Conservation (phyloP, 2,888 invertebrate genomes). For the Epiblema foenella region DNA sequence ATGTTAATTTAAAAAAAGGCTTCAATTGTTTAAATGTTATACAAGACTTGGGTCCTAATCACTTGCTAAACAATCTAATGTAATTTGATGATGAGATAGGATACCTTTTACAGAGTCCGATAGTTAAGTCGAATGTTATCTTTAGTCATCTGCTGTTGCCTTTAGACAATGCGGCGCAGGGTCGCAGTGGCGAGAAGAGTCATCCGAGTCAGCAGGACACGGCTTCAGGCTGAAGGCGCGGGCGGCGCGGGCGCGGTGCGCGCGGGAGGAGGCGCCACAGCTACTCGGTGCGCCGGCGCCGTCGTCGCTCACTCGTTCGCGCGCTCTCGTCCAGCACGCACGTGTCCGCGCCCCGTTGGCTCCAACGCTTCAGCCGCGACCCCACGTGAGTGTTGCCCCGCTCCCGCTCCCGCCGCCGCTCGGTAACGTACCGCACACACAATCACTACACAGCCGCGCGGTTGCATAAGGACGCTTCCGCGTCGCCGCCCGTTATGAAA, state of each 20-base stretch:
- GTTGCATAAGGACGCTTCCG: slow-evolving; percentile 39
- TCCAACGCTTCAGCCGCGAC: slow-evolving; percentile 35
- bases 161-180: slow-evolving; percentile 28
- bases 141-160: slow-evolving; percentile 14
- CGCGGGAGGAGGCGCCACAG: slow-evolving; percentile 31
- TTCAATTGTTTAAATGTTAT: no score
- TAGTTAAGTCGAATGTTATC: slow-evolving; percentile 49
- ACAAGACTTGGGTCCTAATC: no score
- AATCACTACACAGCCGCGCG: slow-evolving; percentile 44
- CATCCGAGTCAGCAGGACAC: slow-evolving; percentile 30
- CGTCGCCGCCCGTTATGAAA: slow-evolving; percentile 35
- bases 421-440: slow-evolving; percentile 68
- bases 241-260: slow-evolving; percentile 38
- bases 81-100: neutral
- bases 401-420: slow-evolving; percentile 52
- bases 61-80: neutral
- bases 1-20: no score
- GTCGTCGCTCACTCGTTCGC: slow-evolving; percentile 69
- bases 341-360: slow-evolving; percentile 51
- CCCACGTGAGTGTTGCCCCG: slow-evolving; percentile 49
- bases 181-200: slow-evolving; percentile 28
- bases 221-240: slow-evolving; percentile 48
- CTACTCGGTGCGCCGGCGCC: slow-evolving; percentile 45
- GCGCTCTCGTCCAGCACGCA: slow-evolving; percentile 69
- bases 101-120: slow-evolving; percentile 43